Percentiles rank a stretch among this genome's conserved stretches.
Evolutionary conservation across 2,113 vertebrate genomes (phyloP).

Genomic region (Hystrix cristata): DNA sequence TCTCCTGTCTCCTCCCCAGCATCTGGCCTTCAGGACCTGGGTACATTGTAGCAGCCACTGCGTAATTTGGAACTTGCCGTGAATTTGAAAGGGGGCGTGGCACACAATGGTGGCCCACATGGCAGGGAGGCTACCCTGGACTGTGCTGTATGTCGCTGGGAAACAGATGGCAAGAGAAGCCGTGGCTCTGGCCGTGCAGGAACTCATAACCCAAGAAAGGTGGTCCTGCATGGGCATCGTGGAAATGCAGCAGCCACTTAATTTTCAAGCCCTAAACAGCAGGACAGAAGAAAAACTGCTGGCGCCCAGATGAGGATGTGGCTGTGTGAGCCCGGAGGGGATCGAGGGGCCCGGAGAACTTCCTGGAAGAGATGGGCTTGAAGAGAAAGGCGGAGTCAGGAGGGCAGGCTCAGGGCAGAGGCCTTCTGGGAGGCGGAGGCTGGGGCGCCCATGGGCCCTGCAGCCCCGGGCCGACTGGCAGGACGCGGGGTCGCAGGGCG

Average conservation of each 20-base stretch:
- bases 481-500: rapidly evolving
- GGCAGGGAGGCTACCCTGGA: not conserved
- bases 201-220: not conserved
- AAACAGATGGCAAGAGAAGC: not conserved
- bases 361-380: not conserved
- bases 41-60: not conserved
- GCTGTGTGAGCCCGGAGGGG: not conserved
- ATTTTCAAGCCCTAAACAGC: not conserved
- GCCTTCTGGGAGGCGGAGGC: not conserved
- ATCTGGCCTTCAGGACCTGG: not conserved
- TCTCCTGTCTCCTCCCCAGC: too few relatives aligned
- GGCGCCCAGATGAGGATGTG: not conserved
- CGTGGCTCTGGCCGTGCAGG: not conserved
- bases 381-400: not conserved
- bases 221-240: not conserved
- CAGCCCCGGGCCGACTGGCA: too few relatives aligned
- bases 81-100: not conserved
- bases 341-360: not conserved
- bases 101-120: not conserved
- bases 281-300: not conserved
- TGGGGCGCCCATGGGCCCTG: not conserved
- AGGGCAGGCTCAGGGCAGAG: not conserved
- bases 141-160: not conserved
- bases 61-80: not conserved
- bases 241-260: not conserved